Evolutionary conservation across 2,797 vertebrate species (phyloP).

Genomic region (Schizopygopsis pylzovi): DNA sequence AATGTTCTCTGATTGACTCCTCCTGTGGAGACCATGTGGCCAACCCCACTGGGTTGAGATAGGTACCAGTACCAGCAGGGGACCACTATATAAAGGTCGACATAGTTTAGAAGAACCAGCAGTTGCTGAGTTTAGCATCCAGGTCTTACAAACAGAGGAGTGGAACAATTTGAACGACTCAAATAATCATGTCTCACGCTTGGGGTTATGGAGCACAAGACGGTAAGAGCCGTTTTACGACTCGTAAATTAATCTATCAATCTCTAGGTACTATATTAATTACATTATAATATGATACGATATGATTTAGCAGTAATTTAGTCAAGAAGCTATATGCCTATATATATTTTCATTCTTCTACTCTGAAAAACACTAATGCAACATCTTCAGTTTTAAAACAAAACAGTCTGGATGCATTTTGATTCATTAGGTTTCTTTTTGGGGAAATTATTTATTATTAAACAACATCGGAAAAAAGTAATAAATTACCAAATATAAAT

Average conservation of each 20-base stretch:
- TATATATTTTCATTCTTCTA: neutral
- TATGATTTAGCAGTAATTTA: neutral
- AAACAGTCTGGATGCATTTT: neutral
- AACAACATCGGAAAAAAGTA: neutral
- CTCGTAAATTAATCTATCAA: neutral
- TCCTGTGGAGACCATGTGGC: slow-evolving; percentile 56
- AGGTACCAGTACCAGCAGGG: slow-evolving; percentile 20
- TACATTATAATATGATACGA: neutral
- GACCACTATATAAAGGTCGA: slow-evolving; percentile 62
- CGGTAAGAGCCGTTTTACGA: slow-evolving; percentile 69
- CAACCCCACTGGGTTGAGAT: slow-evolving; percentile 59
- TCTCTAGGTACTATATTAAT: neutral
- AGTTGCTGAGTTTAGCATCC: slow-evolving; percentile 31
- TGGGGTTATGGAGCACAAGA: slow-evolving; percentile 79
- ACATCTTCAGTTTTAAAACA: neutral
- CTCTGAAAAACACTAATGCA: neutral
- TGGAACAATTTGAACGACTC: neutral
- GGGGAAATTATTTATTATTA: neutral
- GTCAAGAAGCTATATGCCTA: neutral
- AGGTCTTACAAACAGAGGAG: slow-evolving; percentile 23
- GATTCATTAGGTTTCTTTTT: neutral
- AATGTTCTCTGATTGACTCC: slow-evolving; percentile 43
- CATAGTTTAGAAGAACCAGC: slow-evolving; percentile 33
- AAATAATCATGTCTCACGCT: slow-evolving; percentile 71
- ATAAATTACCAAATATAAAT: neutral